These are phyloP conservation scores for Mycteria americana DNA, from an alignment of 2,797 vertebrate species.

Conservation along the genomic window DNA sequence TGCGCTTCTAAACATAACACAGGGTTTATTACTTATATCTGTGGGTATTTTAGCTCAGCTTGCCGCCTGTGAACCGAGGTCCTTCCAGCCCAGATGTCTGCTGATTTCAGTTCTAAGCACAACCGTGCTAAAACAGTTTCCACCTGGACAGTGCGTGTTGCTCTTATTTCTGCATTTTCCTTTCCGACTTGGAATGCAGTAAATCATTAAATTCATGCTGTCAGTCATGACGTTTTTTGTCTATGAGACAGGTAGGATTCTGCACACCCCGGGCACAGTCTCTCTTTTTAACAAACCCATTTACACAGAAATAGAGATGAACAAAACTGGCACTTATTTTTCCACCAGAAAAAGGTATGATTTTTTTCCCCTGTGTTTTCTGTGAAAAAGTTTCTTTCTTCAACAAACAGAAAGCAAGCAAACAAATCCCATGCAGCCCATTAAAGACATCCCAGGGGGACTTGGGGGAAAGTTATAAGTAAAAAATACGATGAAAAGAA, in stretches of 20 bases:
- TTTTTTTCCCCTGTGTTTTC: neutral
- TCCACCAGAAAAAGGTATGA: neutral
- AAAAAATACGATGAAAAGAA: neutral
- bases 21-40: neutral
- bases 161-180: neutral
- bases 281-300: neutral
- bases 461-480: neutral
- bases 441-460: neutral
- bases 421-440: neutral
- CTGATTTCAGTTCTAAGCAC: neutral
- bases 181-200: rapidly evolving
- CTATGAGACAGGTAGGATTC: neutral
- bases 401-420: neutral
- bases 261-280: neutral
- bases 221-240: neutral
- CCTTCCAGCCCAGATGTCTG: neutral
- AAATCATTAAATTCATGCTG: neutral
- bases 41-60: neutral
- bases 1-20: neutral
- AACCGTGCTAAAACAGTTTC: neutral
- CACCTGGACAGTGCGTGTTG: neutral
- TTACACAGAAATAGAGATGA: neutral
- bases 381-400: neutral
- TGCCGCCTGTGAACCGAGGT: rapidly evolving
- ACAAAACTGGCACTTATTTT: neutral